These are phyloP conservation scores for Onthophagus taurus DNA, from an alignment of 1,140 invertebrate genomes.

Conservation along the genomic window DNA sequence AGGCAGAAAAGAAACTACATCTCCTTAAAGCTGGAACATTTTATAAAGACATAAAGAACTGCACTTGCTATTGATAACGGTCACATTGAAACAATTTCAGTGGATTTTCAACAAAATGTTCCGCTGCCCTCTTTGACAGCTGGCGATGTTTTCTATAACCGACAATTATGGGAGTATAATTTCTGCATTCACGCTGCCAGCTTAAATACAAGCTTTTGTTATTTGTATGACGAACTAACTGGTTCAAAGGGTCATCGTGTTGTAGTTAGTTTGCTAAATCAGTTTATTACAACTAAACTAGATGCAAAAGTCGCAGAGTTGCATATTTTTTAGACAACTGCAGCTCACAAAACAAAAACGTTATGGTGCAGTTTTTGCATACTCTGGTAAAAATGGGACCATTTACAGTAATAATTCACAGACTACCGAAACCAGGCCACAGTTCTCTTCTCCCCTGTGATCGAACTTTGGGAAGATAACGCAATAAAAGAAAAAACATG, in stretches of 20 bases:
- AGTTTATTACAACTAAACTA: slow-evolving; percentile 2
- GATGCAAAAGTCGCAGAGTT: slow-evolving; percentile 1
- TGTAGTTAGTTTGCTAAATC: slow-evolving; percentile 1
- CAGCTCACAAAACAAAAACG: slow-evolving; percentile 1
- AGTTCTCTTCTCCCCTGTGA: slow-evolving; percentile 1
- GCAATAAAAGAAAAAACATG: slow-evolving; percentile 1
- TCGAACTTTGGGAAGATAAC: slow-evolving; percentile 1
- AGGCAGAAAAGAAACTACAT: too few species aligned
- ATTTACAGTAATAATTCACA: not conserved
- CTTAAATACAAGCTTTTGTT: not conserved
- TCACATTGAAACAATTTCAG: too few species aligned
- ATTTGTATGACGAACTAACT: slow-evolving; percentile 5
- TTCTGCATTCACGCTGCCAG: not conserved
- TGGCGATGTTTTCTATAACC: not conserved
- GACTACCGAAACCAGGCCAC: slow-evolving; percentile 1
- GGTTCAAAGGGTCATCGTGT: not conserved
- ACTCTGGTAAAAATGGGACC: not conserved
- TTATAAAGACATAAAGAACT: too few species aligned
- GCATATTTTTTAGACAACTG: not conserved
- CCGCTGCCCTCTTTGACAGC: not conserved
- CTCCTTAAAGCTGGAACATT: too few species aligned
- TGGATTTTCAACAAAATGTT: too few species aligned
- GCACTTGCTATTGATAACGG: too few species aligned
- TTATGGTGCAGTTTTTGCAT: slow-evolving; percentile 1
- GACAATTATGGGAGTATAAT: slow-evolving; percentile 8